These are phyloP conservation scores for Papilio aristodemus DNA, from an alignment of 1,140 invertebrate species.

Conservation along the genomic window DNA sequence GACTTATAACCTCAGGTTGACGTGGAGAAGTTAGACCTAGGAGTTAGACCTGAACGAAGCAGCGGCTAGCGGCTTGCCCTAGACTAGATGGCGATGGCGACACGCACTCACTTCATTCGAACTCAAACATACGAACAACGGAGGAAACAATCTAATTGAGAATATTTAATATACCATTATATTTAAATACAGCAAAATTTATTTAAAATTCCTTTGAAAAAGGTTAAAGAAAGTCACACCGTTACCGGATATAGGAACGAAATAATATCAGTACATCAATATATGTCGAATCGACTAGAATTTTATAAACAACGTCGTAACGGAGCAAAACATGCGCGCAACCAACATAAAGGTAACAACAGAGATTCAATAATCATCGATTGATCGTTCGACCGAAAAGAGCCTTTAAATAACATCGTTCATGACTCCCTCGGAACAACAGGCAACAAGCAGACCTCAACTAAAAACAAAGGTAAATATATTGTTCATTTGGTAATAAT, in stretches of 20 bases:
- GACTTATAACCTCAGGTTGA: conserved; percentile 66
- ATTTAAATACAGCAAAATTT: conserved; percentile 31
- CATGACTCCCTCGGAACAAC: conserved; percentile 65
- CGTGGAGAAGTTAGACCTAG: conserved; percentile 62
- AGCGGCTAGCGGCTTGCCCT: conserved; percentile 29
- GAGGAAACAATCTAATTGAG: conserved; percentile 55
- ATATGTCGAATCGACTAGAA: conserved; percentile 18
- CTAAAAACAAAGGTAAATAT: conserved; percentile 77
- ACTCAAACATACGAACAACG: conserved; percentile 53
- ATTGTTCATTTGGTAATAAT: conserved; percentile 67
- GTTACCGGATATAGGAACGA: conserved; percentile 13
- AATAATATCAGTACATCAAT: conserved; percentile 20
- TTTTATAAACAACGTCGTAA: conserved; percentile 7
- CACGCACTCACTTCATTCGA: conserved; percentile 53
- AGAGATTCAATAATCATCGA: conserved; percentile 14
- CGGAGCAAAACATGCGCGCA: conserved; percentile 9
- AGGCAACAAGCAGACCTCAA: conserved; percentile 73
- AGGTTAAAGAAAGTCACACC: conserved; percentile 23
- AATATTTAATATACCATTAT: conserved; percentile 35
- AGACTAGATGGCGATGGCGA: conserved; percentile 5
- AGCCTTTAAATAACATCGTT: conserved; percentile 57
- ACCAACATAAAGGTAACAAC: conserved; percentile 17
- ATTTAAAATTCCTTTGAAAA: not conserved
- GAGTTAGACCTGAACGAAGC: conserved; percentile 9
- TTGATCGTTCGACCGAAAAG: not conserved